phyloP scores from a whole-genome alignment of 92 coral and sea anemone species.

The Phymanthus crucifer region DNA sequence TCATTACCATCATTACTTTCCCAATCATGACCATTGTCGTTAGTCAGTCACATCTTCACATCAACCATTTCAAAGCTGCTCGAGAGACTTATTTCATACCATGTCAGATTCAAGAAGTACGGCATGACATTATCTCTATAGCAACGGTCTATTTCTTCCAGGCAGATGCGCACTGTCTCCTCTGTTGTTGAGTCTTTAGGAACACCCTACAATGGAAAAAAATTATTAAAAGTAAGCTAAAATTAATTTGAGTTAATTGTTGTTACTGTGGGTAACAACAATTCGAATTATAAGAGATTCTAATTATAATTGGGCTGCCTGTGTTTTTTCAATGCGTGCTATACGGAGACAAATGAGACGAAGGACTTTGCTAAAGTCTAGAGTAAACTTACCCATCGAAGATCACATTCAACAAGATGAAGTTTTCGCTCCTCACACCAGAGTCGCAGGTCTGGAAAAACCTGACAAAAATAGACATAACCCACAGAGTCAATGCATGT shows the following conservation, averaged over 20 bases:
- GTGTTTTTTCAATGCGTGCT: too few relatives aligned
- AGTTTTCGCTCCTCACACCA: slow-evolving; percentile 99
- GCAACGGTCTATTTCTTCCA: slow-evolving; percentile 94
- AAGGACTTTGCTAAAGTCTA: too few relatives aligned
- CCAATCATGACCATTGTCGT: too few relatives aligned
- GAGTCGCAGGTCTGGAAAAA: slow-evolving; percentile 94
- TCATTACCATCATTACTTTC: too few relatives aligned
- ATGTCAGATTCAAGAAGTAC: slow-evolving; percentile 87
- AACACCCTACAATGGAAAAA: slow-evolving; percentile 62
- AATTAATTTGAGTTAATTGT: too few relatives aligned
- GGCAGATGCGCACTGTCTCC: slow-evolving; percentile 86
- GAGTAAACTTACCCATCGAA: slow-evolving; percentile 99
- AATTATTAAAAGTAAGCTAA: neutral
- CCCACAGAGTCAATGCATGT: slow-evolving; percentile 5
- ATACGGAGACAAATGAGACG: too few relatives aligned
- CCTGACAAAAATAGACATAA: slow-evolving; percentile 37
- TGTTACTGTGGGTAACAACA: too few relatives aligned
- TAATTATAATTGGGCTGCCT: too few relatives aligned
- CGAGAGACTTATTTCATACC: slow-evolving; percentile 35
- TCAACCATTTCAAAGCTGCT: too few relatives aligned
- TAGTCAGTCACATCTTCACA: too few relatives aligned
- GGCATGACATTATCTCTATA: slow-evolving; percentile 90
- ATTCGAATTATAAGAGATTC: too few relatives aligned
- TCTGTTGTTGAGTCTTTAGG: slow-evolving; percentile 96
- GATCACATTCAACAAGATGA: slow-evolving; percentile 95